These are phyloP conservation scores for Leptopilina drosophilae DNA, from an alignment of 2,888 invertebrate species.

Conservation along the genomic window DNA sequence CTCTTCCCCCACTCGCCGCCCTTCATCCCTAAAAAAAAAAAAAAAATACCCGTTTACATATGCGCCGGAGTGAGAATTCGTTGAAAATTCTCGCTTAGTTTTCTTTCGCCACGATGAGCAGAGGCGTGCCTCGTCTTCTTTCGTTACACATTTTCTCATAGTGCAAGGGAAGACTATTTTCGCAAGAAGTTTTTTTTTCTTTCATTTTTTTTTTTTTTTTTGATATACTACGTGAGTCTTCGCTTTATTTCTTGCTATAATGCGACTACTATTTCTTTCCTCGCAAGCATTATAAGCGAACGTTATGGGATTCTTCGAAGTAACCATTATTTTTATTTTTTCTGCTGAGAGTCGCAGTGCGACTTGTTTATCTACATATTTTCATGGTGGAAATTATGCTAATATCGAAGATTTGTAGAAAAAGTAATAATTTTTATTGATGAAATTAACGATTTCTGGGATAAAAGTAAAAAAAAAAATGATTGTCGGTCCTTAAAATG, in stretches of 20 bases:
- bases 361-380: constrained; percentile 24
- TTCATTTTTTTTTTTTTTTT: neutral
- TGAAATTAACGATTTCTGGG: too few relatives aligned
- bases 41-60: constrained; percentile 1
- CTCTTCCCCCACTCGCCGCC: neutral
- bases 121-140: constrained; percentile 16
- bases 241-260: constrained; percentile 36
- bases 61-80: constrained; percentile 10
- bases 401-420: neutral
- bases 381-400: neutral
- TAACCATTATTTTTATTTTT: constrained; percentile 8
- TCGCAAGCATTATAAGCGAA: constrained; percentile 13
- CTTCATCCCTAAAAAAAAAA: too few relatives aligned
- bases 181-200: neutral
- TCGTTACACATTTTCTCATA: constrained; percentile 39
- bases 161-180: constrained; percentile 26
- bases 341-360: constrained; percentile 20
- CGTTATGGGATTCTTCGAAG: constrained; percentile 26
- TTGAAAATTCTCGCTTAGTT: constrained; percentile 19
- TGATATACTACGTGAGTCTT: constrained; percentile 37
- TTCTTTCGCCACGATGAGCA: constrained; percentile 25
- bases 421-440: too few relatives aligned
- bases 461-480: too few relatives aligned
- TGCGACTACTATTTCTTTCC: constrained; percentile 30
- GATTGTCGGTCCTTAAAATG: too few relatives aligned